Conservation (phyloP, 2,888 invertebrate species). For the Cosmia trapezina region DNA sequence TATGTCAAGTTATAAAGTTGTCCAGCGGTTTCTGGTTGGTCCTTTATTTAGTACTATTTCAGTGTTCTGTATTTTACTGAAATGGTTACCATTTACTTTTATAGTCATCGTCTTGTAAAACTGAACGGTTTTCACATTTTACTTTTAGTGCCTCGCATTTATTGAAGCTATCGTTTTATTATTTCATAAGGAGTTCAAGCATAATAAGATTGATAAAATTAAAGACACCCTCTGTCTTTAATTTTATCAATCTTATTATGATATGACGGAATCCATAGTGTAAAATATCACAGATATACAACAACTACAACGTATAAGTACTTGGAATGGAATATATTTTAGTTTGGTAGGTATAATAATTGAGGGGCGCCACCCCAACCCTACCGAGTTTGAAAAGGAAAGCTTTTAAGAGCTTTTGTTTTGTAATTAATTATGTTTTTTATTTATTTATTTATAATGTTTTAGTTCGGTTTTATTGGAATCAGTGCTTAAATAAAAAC, state of each 20-base stretch:
- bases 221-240: too few relatives aligned
- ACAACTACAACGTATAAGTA: conserved; percentile 71
- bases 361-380: conserved; percentile 88
- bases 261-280: conserved; percentile 26
- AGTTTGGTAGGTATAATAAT: conserved; percentile 84
- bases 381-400: conserved; percentile 86
- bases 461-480: conserved; percentile 68
- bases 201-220: too few relatives aligned
- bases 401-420: conserved; percentile 90
- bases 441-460: conserved; percentile 78
- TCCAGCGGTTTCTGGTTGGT: conserved; percentile 48
- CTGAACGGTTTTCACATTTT: conserved; percentile 60
- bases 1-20: conserved; percentile 64
- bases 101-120: conserved; percentile 63
- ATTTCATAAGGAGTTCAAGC: conserved; percentile 45
- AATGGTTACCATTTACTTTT: conserved; percentile 62
- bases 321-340: conserved; percentile 82
- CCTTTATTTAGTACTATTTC: conserved; percentile 60
- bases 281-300: conserved; percentile 49
- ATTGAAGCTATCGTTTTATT: conserved; percentile 55
- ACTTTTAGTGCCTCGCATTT: conserved; percentile 56
- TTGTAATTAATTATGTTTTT: conserved; percentile 87
- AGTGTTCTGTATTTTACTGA: conserved; percentile 59
- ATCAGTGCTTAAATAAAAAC: conserved; percentile 33
- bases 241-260: conserved; percentile 32